Evolutionary conservation across 2,797 vertebrate species (phyloP).

Genomic region (Phrynocephalus vlangalii): DNA sequence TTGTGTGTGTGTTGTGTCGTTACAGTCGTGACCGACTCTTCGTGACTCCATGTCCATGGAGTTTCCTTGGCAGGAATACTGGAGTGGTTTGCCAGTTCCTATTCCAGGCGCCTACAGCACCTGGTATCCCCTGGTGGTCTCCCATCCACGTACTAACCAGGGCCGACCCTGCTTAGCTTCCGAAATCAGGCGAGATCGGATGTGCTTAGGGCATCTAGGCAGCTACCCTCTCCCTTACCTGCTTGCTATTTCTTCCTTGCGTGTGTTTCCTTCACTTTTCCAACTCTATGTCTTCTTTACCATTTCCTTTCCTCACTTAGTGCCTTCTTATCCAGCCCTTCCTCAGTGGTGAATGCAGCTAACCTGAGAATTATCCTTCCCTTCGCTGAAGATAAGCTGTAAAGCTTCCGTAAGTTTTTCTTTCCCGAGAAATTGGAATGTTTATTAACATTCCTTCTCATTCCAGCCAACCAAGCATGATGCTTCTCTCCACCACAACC

Average conservation of each 20-base stretch:
- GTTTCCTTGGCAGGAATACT: too few relatives aligned
- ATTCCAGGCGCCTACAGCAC: too few relatives aligned
- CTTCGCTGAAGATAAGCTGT: not conserved
- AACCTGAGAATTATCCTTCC: not conserved
- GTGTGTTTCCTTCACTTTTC: not conserved
- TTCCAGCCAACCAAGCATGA: not conserved
- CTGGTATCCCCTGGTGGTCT: too few relatives aligned
- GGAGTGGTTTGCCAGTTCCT: too few relatives aligned
- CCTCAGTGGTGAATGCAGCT: not conserved
- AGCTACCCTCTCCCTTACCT: not conserved
- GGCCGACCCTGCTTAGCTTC: too few relatives aligned
- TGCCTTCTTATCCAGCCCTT: not conserved
- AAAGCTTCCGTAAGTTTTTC: not conserved
- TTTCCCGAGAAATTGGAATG: not conserved
- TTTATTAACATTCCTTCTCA: not conserved
- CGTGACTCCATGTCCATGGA: too few relatives aligned
- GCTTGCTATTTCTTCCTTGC: not conserved
- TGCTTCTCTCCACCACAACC: not conserved
- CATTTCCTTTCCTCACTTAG: not conserved
- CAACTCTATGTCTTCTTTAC: not conserved
- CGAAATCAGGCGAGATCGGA: too few relatives aligned
- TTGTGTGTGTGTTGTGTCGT: too few relatives aligned
- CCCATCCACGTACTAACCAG: too few relatives aligned
- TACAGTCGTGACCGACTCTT: too few relatives aligned
- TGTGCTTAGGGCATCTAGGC: too few relatives aligned